Base-by-base conservation (phyloP, 1,140 invertebrate genomes). In the Eurosta solidaginis region DNA sequence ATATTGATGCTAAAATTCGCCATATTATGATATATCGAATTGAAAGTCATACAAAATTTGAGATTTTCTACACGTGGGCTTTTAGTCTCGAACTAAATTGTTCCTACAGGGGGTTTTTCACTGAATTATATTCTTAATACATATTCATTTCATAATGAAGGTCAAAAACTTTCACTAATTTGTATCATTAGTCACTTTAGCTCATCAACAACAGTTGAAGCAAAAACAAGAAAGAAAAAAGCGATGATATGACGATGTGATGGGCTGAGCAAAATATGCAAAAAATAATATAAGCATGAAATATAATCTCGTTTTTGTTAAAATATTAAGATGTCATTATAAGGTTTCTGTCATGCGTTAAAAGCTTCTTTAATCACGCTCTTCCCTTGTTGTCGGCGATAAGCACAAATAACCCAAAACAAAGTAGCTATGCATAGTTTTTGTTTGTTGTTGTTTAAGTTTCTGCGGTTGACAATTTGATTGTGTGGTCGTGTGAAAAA, bases 321-420 rank as follows among this genome's bases (percentile, higher is more conserved):
- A 68, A 27, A 27, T 40, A 33, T 68, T 68, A 68, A 68, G 59
- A 68, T 12, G 59, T 68, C 59, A 68, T 68, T 40, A 68, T 68
- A 40, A 40, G 59, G 59, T 68, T 42, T 36, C 6, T 33, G 33
- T 40, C 40, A 33, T 68, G 33, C 36, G 33, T 68, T 40, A 42
- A 68, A 68, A 68, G 59, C 59, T 40, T 40, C 59, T 68, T 29
- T 33, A 59, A 33, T 29, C 12, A 59, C 27, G 27, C 52, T 33
- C 33, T 25, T 36, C 52, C 52, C 2, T 59, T 29, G 33, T 29
- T 12, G 25, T 17, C 25, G 17, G 27, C 52, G 27, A 33, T 29
- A 5, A 29, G 27, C 52, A 3, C 54, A 14, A n/a, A 36, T 7
- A 47, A 47, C 2, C 45, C 12, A 47, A 47, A 59, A 59, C 29